Base-by-base conservation (phyloP, 2,888 invertebrate species). In the Drosophila birchii region DNA sequence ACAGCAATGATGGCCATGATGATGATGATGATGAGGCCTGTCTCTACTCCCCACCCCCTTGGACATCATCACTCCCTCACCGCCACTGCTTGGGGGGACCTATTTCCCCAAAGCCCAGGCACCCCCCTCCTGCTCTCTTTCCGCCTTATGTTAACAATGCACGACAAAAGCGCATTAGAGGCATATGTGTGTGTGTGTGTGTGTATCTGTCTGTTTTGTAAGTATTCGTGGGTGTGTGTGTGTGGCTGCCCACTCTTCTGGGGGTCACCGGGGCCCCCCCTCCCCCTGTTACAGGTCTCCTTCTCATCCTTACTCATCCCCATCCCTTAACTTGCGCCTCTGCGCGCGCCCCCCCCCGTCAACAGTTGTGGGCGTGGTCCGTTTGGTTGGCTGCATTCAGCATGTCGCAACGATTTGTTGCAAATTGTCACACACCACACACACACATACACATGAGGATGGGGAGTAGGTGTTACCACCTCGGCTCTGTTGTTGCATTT, bases 331-430 rank as follows among this genome's bases (percentile, higher is more conserved):
- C 51, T 55, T 56, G 41, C 34, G 41, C 41, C 43, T 23, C 14
- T 5, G 4, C 26, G 5, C 26, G 4, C 26, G 5, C 4, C 23
- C 20, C 16, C 49, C 12, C 34, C 20, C 34, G 34, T 51, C 51
- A 36, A 51, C 51, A 51, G 43, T 54, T 57, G 49, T 53, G 59
- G 63, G 71, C 78, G 79, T 81, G 63, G 78, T 58, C 69, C 66
- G 73, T 80, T 82, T 75, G 75, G 76, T 64, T 80, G 76, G 60
- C 64, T 76, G 76, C 78, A 72, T 59, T 55, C 69, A 69, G 83
- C 86, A 86, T 76, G 81, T 83, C 67, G 84, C 84, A 82, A 75
- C 84, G 80, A 82, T 86, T 86, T 86, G 83, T 78, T 80, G 80
- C 83, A 83, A 86, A 86, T 80, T 71, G 71, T 81, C 79, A 62